A percentile compares a stretch with the other conserved stretches of the same genome.
phyloP scores from a whole-genome alignment of 2,797 vertebrate genomes.

The Parauchenoglanis ngamensis region DNA sequence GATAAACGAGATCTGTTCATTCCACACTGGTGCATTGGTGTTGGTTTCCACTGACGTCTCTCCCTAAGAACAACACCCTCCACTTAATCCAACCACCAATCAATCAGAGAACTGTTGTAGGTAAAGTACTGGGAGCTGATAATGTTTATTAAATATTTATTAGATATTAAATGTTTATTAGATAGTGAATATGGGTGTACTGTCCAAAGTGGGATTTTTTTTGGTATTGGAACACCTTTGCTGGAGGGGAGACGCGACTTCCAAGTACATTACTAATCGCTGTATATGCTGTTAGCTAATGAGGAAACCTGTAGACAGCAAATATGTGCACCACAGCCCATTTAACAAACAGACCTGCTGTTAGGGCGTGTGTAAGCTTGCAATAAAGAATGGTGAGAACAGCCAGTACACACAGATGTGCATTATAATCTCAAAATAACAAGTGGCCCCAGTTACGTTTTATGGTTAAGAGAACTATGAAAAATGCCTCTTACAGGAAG shows the following conservation, averaged over 20 bases:
- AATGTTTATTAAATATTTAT: not conserved
- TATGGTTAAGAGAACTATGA: not conserved
- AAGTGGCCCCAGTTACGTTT: not conserved
- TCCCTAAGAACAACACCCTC: slow-evolving; percentile 71
- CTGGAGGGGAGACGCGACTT: not conserved
- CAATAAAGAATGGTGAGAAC: not conserved
- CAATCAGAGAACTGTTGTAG: not conserved
- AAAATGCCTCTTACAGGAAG: not conserved
- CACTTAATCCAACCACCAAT: not conserved
- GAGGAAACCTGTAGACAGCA: slow-evolving; percentile 43
- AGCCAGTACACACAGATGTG: not conserved
- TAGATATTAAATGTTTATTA: not conserved
- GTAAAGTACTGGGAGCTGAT: not conserved
- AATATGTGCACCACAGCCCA: slow-evolving; percentile 58
- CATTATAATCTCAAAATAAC: not conserved
- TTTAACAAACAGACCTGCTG: slow-evolving; percentile 58
- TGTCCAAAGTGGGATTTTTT: not conserved
- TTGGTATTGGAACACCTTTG: not conserved
- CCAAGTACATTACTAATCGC: slow-evolving; percentile 28
- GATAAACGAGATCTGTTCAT: slow-evolving; percentile 90
- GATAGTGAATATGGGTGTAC: not conserved
- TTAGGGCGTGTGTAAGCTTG: slow-evolving; percentile 18
- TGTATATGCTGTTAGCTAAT: slow-evolving; percentile 49
- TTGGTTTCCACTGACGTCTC: slow-evolving; percentile 83
- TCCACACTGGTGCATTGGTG: slow-evolving; percentile 83